Evolutionary conservation across 2,113 vertebrate species (phyloP), one percentile per base, ranked within the genome.

Genomic region (Cyanistes caeruleus): DNA sequence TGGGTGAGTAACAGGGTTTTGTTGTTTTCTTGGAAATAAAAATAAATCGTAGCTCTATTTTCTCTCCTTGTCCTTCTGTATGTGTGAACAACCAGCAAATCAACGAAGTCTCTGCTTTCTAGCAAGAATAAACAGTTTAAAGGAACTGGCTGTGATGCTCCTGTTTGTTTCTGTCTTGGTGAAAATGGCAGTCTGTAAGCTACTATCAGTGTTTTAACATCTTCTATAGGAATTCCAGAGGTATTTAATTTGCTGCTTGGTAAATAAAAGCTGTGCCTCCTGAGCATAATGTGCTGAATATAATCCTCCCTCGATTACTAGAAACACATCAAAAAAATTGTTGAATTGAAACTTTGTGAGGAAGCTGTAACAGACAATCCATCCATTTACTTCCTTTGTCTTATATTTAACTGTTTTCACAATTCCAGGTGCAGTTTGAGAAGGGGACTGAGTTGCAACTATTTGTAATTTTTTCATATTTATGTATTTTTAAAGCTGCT

Each of bases 231-330:
- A 95, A 78, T 94, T 84, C 67, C 62, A 79, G 84, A 87, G 69
- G 56, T 43, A 56, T 35, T 88, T 90, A 46, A 77, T 93, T 95
- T 74, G 39, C 63, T 90, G 9, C 64, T 89, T 74, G 48, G 46
- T 90, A 55, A 84, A 81, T 55, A 80, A 92, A 90, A 86, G 46
- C 63, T 85, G 25, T 15, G 95, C 63, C 85, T 86, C 83, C 83
- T 95, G 94, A 84, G 86, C 35, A 88, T 73, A 84, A 92, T 81
- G 48, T 80, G 52, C 41, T 67, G 68, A 74, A 72, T 77, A 63
- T 95, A 95, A 87, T 80, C 90, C 89, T 95, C 88, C 75, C 52
- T 95, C 85, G 93, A 35, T 87, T 81, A 86, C 56, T 84, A 43
- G 72, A 90, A 84, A 21, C 1, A 2, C 0, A 3, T 48, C 31